These are phyloP conservation scores for Enteromius viviparus DNA, from an alignment of 2,797 vertebrate genomes.

Conservation along the genomic window DNA sequence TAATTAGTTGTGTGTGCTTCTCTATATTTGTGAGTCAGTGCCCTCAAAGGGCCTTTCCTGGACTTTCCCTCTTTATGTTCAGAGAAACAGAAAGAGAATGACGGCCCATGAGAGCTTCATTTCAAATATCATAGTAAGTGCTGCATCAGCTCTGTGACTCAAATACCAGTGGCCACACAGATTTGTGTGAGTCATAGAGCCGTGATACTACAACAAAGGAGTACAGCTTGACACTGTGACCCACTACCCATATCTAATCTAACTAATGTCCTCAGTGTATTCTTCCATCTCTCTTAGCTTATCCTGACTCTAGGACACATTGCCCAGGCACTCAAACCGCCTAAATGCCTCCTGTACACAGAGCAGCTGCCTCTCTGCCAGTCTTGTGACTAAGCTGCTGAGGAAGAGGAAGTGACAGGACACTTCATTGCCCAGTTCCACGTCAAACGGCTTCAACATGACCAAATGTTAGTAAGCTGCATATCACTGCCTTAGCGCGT, in stretches of 20 bases:
- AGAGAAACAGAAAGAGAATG: constrained; percentile 23
- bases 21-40: constrained; percentile 56
- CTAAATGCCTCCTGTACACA: background rate
- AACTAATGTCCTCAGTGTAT: background rate
- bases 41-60: constrained; percentile 53
- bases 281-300: background rate
- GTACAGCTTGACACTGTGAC: background rate
- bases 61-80: constrained; percentile 50
- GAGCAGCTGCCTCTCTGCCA: constrained; percentile 3
- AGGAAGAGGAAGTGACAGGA: constrained; percentile 15
- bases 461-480: background rate
- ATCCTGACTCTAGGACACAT: background rate
- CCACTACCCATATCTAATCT: constrained; percentile 15
- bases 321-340: background rate
- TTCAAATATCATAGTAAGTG: constrained; percentile 20
- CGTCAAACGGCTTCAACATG: background rate
- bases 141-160: constrained; percentile 39
- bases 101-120: background rate
- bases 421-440: constrained; percentile 2
- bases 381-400: constrained; percentile 19
- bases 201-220: background rate
- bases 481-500: background rate
- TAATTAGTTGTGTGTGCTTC: constrained; percentile 45
- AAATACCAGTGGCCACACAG: constrained; percentile 10
- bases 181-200: constrained; percentile 8